Base-by-base conservation (phyloP, 2,888 invertebrate species). In the Hypsopygia costalis region DNA sequence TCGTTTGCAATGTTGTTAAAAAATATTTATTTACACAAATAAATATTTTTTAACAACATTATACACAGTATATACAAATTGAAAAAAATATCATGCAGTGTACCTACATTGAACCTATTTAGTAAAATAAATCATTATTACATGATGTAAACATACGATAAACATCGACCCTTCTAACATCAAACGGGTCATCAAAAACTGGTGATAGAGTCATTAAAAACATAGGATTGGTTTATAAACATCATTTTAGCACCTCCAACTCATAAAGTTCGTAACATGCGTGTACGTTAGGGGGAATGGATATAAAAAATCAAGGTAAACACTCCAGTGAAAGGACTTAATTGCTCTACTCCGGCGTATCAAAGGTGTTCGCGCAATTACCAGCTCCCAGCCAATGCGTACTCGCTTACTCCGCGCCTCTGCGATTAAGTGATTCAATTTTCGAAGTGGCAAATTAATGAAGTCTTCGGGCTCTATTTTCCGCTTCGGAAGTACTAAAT, bases 401-500 rank as follows among this genome's bases (percentile, higher is more conserved):
- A 25, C 25, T 25, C 33, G 38, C 38, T 38, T 25, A 34, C 39
- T 27, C 33, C 46, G 46, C 59, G 43, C 50, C 56, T 62, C 58
- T 58, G 55, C 72, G 73, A 78, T 80, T 76, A 76, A 81, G 61
- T 71, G 74, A 74, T 77, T 80, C 74, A 78, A 73, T 81, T 81
- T 78, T 73, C 66, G 58, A 71, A 77, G 71, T 76, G 72, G 69
- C 69, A 73, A 65, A 70, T 74, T 72, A 71, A 74, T 79, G 69
- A 69, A 68, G 63, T 65, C 56, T 64, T 67, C 58, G 51, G 51
- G 55, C 58, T 66, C 58, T 69, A 63, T 67, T 70, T 69, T 56
- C 65, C 60, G 57, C 51, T 58, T 50, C 51, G 52, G 56, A 60
- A 62, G 51, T 60, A 66, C 65, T 65, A 49, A 58, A 53, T 51